Conservation (phyloP, 2,888 invertebrate genomes). For the Catocala sponsa region DNA sequence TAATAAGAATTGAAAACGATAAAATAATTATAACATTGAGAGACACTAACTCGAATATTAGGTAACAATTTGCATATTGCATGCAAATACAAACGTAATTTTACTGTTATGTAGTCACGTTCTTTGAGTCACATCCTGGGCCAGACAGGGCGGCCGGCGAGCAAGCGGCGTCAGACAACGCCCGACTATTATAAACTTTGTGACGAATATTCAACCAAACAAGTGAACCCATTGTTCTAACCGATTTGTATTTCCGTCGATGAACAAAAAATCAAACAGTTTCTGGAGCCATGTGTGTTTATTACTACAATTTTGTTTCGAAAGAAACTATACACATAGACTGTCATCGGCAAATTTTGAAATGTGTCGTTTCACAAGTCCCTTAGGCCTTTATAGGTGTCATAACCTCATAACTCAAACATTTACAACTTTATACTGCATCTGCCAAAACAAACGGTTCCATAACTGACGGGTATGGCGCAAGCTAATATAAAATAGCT, state of each 20-base stretch:
- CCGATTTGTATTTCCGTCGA: slow-evolving; percentile 74
- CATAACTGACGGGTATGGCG: slow-evolving; percentile 49
- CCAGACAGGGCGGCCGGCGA: slow-evolving; percentile 34
- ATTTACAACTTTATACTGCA: slow-evolving; percentile 70
- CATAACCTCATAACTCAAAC: slow-evolving; percentile 65
- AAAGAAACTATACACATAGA: slow-evolving; percentile 25
- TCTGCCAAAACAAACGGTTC: slow-evolving; percentile 75
- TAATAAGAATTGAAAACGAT: not conserved
- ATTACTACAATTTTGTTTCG: slow-evolving; percentile 30
- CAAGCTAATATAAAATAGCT: slow-evolving; percentile 55
- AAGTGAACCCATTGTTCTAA: slow-evolving; percentile 72
- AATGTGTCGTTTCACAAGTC: slow-evolving; percentile 52
- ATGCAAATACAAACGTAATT: slow-evolving; percentile 49
- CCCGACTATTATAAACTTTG: slow-evolving; percentile 62
- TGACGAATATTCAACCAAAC: slow-evolving; percentile 65
- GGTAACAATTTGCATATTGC: slow-evolving; percentile 44
- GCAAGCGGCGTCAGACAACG: slow-evolving; percentile 47
- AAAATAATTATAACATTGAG: slow-evolving; percentile 3
- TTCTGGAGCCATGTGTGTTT: slow-evolving; percentile 33
- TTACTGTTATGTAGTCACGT: slow-evolving; percentile 60
- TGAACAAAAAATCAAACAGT: slow-evolving; percentile 64
- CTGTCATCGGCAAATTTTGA: slow-evolving; percentile 57
- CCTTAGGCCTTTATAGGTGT: slow-evolving; percentile 58
- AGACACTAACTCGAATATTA: slow-evolving; percentile 25
- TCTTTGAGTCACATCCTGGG: slow-evolving; percentile 77